Base-by-base conservation (phyloP, 2,113 vertebrate genomes). In the Pteruthius melanotis region DNA sequence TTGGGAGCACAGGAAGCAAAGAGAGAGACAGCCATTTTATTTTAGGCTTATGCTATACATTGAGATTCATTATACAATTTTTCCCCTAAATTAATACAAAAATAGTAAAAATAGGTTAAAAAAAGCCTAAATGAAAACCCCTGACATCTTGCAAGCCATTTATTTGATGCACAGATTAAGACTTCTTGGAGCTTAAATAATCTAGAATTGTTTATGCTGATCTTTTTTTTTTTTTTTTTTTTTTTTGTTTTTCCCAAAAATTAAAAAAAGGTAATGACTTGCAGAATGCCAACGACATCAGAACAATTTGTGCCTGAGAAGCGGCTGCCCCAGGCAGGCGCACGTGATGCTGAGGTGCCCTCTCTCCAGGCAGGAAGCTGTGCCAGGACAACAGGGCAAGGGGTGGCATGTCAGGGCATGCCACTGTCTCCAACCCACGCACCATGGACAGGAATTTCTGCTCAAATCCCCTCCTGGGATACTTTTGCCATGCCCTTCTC, bases 101-200 rank as follows among this genome's bases (percentile, higher is more conserved):
- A 97, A 96, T 96, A 96, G 94, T 97, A 97, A 96, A 95, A 96
- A 97, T 92, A 91, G 95, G 61, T 94, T 95, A 94, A 94, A 97
- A 96, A 97, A 96, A 96, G 83, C 94, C 94, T 93, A 93, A 97
- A 95, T 0, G 4, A 89, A 95, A 92, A 17, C 95, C 94, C 94
- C 95, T 95, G 95, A 95, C 95, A 96, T 96, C 92, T 96, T 95
- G 94, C 92, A 96, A 97, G 95, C 90, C 92, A 79, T 89, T 95
- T 93, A 83, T 88, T 93, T 93, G 80, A 94, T 8, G 2, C 83
- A 92, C 74, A 89, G 90, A 78, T 96, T 96, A 96, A 94, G 95
- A 96, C 80, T 93, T 94, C 54, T 93, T 65, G 92, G 90, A 96
- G 61, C 16, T 89, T 75, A 81, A 90, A 96, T 90, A 76, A 76